Evolutionary conservation across 2,113 vertebrate genomes (phyloP).

Genomic region (Brevimyrus niger): DNA sequence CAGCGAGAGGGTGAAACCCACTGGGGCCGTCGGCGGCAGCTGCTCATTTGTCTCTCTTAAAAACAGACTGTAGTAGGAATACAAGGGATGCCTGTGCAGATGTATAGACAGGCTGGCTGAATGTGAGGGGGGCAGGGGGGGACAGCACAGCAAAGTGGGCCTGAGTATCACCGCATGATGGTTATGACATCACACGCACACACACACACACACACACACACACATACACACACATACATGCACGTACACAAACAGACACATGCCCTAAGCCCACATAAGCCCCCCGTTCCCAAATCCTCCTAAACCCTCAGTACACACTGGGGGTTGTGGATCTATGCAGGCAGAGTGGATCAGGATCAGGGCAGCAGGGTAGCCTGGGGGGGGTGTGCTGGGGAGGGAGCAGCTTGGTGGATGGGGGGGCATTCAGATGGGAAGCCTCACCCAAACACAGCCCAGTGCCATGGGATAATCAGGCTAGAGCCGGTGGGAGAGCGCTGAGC

Average conservation of each 20-base stretch:
- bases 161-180: not conserved
- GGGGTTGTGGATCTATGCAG: conserved; percentile 18
- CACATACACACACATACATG: not conserved
- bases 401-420: too few species aligned
- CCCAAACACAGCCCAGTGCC: not conserved
- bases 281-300: conserved; percentile 26
- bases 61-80: not conserved
- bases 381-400: not conserved
- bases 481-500: not conserved
- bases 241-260: not conserved
- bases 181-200: not conserved
- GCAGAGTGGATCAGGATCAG: not conserved
- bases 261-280: conserved; percentile 18
- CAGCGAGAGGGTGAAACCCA: not conserved
- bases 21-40: not conserved
- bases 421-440: not conserved
- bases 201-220: not conserved
- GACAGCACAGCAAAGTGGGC: not conserved
- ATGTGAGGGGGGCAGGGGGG: not conserved
- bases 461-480: not conserved
- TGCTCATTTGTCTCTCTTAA: not conserved
- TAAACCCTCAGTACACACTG: conserved; percentile 30
- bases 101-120: not conserved
- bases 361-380: not conserved
- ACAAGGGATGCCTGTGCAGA: not conserved